Conservation (phyloP, 2,797 vertebrate species). For the Chelmon rostratus region DNA sequence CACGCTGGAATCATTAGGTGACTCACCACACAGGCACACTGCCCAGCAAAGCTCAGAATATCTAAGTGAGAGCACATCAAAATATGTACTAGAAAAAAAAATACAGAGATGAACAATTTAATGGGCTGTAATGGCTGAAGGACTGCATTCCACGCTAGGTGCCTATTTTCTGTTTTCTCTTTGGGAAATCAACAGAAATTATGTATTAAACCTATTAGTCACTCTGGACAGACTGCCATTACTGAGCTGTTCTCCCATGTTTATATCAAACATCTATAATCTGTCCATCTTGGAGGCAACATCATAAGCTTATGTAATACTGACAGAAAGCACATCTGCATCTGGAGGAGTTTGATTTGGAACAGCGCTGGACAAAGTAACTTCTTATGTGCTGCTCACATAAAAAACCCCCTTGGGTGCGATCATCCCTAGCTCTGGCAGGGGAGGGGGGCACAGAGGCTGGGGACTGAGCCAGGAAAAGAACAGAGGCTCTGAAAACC, state of each 20-base stretch:
- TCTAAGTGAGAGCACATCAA: slow-evolving; percentile 72
- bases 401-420: slow-evolving; percentile 43
- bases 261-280: slow-evolving; percentile 39
- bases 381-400: slow-evolving; percentile 57
- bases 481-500: slow-evolving; percentile 54
- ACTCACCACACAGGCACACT: slow-evolving; percentile 68
- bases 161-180: slow-evolving; percentile 10
- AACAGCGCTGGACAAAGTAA: slow-evolving; percentile 36
- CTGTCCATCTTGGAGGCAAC: slow-evolving; percentile 26
- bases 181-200: slow-evolving; percentile 42
- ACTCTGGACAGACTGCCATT: slow-evolving; percentile 24
- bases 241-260: slow-evolving; percentile 8
- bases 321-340: slow-evolving; percentile 38
- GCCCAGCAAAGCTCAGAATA: slow-evolving; percentile 65
- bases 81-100: slow-evolving; percentile 57
- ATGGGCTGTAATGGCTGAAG: slow-evolving; percentile 53
- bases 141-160: slow-evolving; percentile 35
- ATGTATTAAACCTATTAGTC: slow-evolving; percentile 37
- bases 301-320: slow-evolving; percentile 37
- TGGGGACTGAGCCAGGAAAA: slow-evolving; percentile 44
- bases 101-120: slow-evolving; percentile 59
- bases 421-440: slow-evolving; percentile 53
- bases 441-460: slow-evolving; percentile 33
- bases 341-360: slow-evolving; percentile 38
- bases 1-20: slow-evolving; percentile 78